Evolutionary conservation across 2,797 vertebrate genomes (phyloP), one percentile per base, ranked within the genome.

Genomic region (Pipistrellus pipistrellus): DNA sequence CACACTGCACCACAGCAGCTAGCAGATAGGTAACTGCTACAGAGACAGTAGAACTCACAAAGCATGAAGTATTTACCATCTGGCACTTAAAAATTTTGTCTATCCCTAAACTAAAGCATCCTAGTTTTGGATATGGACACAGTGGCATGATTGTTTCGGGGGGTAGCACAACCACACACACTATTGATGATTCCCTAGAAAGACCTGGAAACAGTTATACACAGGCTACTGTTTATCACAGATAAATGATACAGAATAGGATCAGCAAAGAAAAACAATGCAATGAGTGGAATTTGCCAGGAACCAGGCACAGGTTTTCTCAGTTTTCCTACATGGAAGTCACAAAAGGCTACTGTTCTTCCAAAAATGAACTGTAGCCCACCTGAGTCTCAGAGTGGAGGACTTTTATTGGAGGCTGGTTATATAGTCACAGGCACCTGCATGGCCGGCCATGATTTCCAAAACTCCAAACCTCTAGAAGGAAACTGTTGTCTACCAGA

Each of bases 51-150:
- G 27, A 35, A 68, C 41, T 85, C 35, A 72, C 48, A 84, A 51
- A 62, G 23, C 30, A 46, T 80, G 46, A 85, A 73, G 30, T 66
- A 80, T n/a, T 80, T 85, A 59, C 38, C 41, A 82, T 44, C 69
- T 38, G 25, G 30, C 18, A 75, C 59, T 78, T 84, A 21, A 1
- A 62, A 78, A 38, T 7, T 76, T 75, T 81, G 38, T 14, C 55
- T 35, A 59, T 6, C 27, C 14, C 20, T 27, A 38, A 82, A 12
- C 10, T 46, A 76, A 76, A 85, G 27, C 85, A 82, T 21, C 12
- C 46, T 27, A 21, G 11, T 18, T 92, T 55, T 1, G 18, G 21
- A 32, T 59, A 46, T 35, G 53, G 27, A 27, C 20, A 8, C 10
- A 59, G 46, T 21, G 8, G 23, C 30, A 8, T 51, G n/a, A 66